Base-by-base conservation (phyloP, 2,113 vertebrate species). In the Burhinus oedicnemus region DNA sequence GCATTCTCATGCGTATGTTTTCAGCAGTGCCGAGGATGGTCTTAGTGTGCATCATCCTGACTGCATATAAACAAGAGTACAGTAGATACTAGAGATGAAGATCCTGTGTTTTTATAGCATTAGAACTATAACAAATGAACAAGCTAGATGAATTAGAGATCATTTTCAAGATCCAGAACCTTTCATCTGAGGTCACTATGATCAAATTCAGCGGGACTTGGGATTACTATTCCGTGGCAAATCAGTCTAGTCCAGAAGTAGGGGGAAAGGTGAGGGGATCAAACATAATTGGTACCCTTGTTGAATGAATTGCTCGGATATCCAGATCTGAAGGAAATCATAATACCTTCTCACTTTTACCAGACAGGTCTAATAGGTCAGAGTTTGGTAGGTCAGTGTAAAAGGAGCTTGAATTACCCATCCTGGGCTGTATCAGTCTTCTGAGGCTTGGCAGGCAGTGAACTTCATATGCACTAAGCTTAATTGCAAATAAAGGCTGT, bases 251-350 rank as follows among this genome's bases (percentile, higher is more conserved):
- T 3, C 18, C 88, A 71, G 76, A 87, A 47, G 74, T 3, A 32
- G 74, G 83, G 87, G 94, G 87, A 97, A 96, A 96, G 96, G 95
- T 96, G 94, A 96, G 75, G 83, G 94, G 69, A 85, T 94, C 87
- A 82, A 34, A 55, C 96, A 97, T 92, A 96, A 91, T 87, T 93
- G 94, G 61, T 92, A 69, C 75, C 70, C 69, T 95, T 61, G 89
- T 55, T 92, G 93, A 97, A 95, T 91, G 92, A 87, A 84, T 96
- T 79, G 94, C 96, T 97, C 83, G 71, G 96, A 76, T 95, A 95
- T 25, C 93, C 55, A 23, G 27, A 68, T 49, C 93, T 79, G 80
- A 95, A 94, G 87, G 91, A 96, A 97, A 97, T 2, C 89, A 90
- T 93, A 94, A 84, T 95, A 78, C 90, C 96, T 51, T 96, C 92